These are phyloP conservation scores for Clitarchus hookeri DNA, from an alignment of 2,888 invertebrate genomes.

Conservation along the genomic window DNA sequence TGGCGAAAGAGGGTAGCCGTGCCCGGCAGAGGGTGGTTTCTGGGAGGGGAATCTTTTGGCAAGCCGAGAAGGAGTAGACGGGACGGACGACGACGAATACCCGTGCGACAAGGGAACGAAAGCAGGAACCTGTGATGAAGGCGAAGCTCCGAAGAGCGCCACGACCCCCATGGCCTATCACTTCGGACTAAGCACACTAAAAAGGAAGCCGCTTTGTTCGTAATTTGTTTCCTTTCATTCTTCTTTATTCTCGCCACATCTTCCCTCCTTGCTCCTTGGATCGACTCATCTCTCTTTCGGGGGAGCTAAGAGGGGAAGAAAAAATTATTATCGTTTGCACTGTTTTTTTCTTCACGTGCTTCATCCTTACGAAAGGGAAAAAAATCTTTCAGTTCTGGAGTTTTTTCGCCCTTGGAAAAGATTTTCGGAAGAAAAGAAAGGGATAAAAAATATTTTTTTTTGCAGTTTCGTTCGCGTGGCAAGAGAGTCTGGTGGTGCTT, in stretches of 20 bases:
- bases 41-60: background rate
- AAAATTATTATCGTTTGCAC: conserved; percentile 9
- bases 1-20: background rate
- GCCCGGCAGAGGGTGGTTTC: too few species aligned
- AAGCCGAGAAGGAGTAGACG: background rate
- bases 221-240: conserved; percentile 4
- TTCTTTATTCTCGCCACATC: background rate
- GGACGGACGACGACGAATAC: background rate
- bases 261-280: background rate
- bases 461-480: conserved; percentile 8
- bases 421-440: background rate
- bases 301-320: background rate
- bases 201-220: conserved; percentile 12
- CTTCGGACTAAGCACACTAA: conserved; percentile 15
- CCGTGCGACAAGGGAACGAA: background rate
- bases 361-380: background rate
- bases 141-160: background rate
- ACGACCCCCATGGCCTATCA: background rate
- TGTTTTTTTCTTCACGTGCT: background rate
- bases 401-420: background rate
- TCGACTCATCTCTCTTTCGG: background rate
- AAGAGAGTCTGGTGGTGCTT: background rate
- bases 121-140: background rate
- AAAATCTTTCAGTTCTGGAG: background rate
- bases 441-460: background rate